Evolutionary conservation across 2,888 invertebrate species (phyloP).

Genomic region (Anthoptus insignis): DNA sequence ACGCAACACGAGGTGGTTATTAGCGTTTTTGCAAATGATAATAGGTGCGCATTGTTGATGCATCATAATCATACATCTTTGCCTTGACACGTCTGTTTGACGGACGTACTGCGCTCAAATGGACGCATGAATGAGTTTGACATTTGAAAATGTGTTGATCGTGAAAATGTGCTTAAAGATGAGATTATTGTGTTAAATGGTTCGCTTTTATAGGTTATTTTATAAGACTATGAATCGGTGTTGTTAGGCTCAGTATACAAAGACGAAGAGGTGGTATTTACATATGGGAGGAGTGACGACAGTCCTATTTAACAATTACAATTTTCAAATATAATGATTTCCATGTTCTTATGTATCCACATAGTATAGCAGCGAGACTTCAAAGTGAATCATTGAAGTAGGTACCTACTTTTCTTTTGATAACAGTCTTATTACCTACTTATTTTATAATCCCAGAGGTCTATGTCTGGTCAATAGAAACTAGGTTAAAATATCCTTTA

Average conservation of each 20-base stretch:
- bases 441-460: too few relatives aligned
- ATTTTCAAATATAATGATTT: too few relatives aligned
- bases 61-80: conserved; percentile 14
- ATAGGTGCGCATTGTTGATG: conserved; percentile 15
- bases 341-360: too few relatives aligned
- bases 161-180: background rate
- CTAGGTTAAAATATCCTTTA: too few relatives aligned
- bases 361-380: too few relatives aligned
- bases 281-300: too few relatives aligned
- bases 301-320: too few relatives aligned
- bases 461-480: too few relatives aligned
- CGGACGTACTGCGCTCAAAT: conserved; percentile 7
- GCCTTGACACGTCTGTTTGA: conserved; percentile 32
- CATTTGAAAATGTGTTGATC: conserved; percentile 9
- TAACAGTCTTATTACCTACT: too few relatives aligned
- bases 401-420: too few relatives aligned
- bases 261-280: too few relatives aligned
- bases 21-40: conserved; percentile 32
- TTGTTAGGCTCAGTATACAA: background rate
- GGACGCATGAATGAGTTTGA: conserved; percentile 28
- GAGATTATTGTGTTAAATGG: background rate
- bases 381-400: too few relatives aligned
- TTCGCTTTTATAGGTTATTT: background rate
- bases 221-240: background rate
- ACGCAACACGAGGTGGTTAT: conserved; percentile 20